Evolutionary conservation across 1,140 invertebrate species (phyloP), one percentile per base, ranked within the genome.

Genomic region (Fopius arisanus): DNA sequence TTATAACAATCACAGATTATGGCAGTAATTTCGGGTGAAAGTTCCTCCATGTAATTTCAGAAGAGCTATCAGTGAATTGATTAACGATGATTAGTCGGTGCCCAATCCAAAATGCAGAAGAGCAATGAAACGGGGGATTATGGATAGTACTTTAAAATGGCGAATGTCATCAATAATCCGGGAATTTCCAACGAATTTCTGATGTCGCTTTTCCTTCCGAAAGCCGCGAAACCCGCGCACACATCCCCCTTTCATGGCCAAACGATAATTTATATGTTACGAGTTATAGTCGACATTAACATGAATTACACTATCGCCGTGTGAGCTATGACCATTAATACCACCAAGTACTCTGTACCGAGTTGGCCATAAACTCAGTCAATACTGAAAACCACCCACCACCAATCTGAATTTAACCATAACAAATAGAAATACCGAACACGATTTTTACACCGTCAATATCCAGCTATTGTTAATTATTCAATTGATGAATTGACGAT

Each of bases 201-300:
- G 10, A 26, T 26, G 14, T 19, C 23, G 9, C 23, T 59, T 59
- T 28, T 59, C 54, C 23, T 28, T 59, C 54, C 54, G 23, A 59
- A 59, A 26, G 1, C 19, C 21, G 54, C 23, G 54, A 59, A 59
- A 59, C 54, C 43, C 43, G 16, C 43, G 16, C 7, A 59, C 23
- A 23, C 54, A 23, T 19, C 54, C 23, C 23, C 23, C 59, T 31
- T 62, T 21, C 19, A 54, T 66, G 62, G 59, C 33, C 71, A 26
- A 73, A 70, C 70, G 59, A 76, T 73, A 73, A 76, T 73, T 76
- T 76, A 73, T 76, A 76, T 67, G 29, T 31, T 62, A 41, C 70
- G 67, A 76, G 75, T 76, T 76, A 76, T 76, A 73, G 74, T 70
- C 37, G 71, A 41, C 62, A 76, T 76, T 76, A 73, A 76, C 70